Conservation (phyloP, 2,797 vertebrate species). For the Leptodactylus fallax region DNA sequence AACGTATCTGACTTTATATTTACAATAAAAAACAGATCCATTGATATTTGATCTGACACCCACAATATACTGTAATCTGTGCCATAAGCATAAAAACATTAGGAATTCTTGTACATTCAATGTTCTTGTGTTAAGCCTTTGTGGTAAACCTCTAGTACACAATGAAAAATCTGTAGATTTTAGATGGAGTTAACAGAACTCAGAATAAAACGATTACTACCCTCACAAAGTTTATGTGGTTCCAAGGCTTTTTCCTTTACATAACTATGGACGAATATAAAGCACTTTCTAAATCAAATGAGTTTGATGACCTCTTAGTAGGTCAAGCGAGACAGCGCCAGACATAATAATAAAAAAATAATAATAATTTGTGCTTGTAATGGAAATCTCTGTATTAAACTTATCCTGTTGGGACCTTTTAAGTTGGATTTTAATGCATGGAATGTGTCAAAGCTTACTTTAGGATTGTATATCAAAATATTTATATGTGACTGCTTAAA, state of each 20-base stretch:
- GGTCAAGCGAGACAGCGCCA: slow-evolving; percentile 55
- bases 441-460: slow-evolving; percentile 55
- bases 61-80: neutral
- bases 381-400: slow-evolving; percentile 57
- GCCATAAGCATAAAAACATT: neutral
- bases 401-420: slow-evolving; percentile 49
- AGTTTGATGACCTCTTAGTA: slow-evolving; percentile 55
- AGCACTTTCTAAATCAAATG: slow-evolving; percentile 46
- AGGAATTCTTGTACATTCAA: neutral
- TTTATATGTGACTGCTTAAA: slow-evolving; percentile 37
- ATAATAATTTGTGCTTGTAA: slow-evolving; percentile 58
- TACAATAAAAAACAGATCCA: neutral
- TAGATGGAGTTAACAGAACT: slow-evolving; percentile 34
- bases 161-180: slow-evolving; percentile 35
- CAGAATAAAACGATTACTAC: slow-evolving; percentile 32
- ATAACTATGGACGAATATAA: slow-evolving; percentile 43
- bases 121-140: slow-evolving; percentile 26
- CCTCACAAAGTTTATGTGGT: slow-evolving; percentile 37
- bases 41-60: neutral
- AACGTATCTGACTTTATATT: neutral
- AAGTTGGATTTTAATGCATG: slow-evolving; percentile 50
- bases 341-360: slow-evolving; percentile 58
- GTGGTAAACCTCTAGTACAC: slow-evolving; percentile 31
- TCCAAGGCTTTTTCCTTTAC: slow-evolving; percentile 32
- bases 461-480: slow-evolving; percentile 53